Conservation (phyloP, 2,888 invertebrate species). For the Pristionchus exspectatus region DNA sequence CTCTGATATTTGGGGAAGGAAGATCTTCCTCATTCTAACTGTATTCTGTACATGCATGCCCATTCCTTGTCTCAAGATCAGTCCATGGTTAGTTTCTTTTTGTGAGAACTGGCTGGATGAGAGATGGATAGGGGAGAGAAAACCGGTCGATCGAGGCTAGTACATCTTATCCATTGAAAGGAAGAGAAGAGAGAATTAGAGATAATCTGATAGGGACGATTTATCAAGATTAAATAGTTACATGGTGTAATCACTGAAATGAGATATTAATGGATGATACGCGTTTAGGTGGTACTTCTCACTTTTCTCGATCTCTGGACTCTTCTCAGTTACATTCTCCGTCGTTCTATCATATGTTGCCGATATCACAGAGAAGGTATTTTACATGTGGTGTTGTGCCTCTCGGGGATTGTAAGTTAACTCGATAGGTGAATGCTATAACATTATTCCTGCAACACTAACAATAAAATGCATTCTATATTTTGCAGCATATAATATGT, state of each 20-base stretch:
- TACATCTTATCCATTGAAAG: conserved; percentile 45
- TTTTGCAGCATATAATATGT: background rate
- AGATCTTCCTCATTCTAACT: conserved; percentile 92
- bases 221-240: background rate
- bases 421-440: background rate
- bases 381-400: background rate
- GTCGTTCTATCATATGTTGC: conserved; percentile 99
- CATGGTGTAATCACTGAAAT: background rate
- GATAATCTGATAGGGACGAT: background rate
- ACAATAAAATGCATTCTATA: too few species aligned
- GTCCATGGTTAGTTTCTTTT: conserved; percentile 87
- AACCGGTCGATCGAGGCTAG: conserved; percentile 45
- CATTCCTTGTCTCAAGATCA: conserved; percentile 98
- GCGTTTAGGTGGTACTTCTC: conserved; percentile 93
- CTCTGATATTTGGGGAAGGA: conserved; percentile 98
- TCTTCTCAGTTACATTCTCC: conserved; percentile 98
- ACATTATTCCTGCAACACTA: too few species aligned
- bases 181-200: conserved; percentile 39
- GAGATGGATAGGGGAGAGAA: conserved; percentile 16
- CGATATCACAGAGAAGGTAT: conserved; percentile 93
- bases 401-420: background rate
- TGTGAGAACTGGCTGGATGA: conserved; percentile 37
- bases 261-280: background rate
- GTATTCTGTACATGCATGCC: conserved; percentile 94
- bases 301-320: conserved; percentile 97